A percentile compares a stretch with the other conserved stretches of the same genome.
phyloP scores from a whole-genome alignment of 2,113 vertebrate species.

The Dipodomys merriami region DNA sequence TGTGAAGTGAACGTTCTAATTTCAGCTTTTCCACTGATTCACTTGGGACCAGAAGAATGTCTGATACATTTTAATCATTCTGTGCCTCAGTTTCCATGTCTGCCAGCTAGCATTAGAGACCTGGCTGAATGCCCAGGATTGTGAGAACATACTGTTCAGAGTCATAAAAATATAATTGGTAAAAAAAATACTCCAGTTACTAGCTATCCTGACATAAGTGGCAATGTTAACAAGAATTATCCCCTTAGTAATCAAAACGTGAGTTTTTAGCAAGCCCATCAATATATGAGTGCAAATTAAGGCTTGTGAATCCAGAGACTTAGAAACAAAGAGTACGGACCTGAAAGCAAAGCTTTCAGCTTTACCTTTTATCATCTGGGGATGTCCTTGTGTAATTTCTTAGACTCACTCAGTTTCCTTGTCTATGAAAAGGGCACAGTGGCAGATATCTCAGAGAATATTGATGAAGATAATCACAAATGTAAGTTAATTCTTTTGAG shows the following conservation, averaged over 20 bases:
- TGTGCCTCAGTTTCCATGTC: conserved; percentile 72
- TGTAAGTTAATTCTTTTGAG: background rate
- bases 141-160: conserved; percentile 46
- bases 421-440: background rate
- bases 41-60: conserved; percentile 48
- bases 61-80: conserved; percentile 31
- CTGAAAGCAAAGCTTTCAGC: background rate
- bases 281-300: background rate
- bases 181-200: conserved; percentile 49
- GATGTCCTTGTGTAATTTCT: background rate
- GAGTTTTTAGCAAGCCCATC: background rate
- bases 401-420: background rate
- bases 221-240: conserved; percentile 30
- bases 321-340: background rate
- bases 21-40: conserved; percentile 51
- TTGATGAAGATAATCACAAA: background rate
- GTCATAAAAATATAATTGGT: conserved; percentile 44
- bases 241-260: conserved; percentile 41
- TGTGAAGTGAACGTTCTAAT: conserved; percentile 55
- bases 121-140: conserved; percentile 59
- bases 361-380: background rate
- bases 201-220: conserved; percentile 43
- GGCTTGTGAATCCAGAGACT: background rate
- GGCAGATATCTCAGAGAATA: background rate
- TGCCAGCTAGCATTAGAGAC: conserved; percentile 18